These are phyloP conservation scores for Uria lomvia DNA, from an alignment of 2,113 vertebrate genomes.

Conservation along the genomic window DNA sequence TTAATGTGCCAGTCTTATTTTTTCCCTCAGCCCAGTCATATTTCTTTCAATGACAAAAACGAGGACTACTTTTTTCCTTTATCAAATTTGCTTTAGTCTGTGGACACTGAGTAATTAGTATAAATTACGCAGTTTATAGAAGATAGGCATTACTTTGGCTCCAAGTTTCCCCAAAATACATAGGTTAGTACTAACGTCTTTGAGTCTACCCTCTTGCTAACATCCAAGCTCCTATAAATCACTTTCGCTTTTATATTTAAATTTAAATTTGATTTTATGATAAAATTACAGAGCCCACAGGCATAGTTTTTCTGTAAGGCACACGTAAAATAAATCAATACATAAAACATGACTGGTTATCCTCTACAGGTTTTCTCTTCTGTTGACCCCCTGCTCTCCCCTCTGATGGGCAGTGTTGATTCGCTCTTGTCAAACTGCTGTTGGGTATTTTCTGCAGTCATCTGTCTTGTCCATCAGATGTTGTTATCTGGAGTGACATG, in stretches of 20 bases:
- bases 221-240: neutral
- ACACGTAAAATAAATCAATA: neutral
- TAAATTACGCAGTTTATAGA: neutral
- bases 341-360: neutral
- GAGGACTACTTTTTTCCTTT: neutral
- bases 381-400: neutral
- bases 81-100: neutral
- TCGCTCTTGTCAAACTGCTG: neutral
- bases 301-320: neutral
- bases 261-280: neutral
- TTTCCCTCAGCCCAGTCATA: neutral
- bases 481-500: neutral
- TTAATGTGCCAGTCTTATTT: constrained; percentile 4
- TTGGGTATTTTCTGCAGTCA: neutral
- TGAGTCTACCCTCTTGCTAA: neutral
- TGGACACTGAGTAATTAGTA: neutral
- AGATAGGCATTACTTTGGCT: neutral
- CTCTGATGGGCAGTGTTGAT: neutral
- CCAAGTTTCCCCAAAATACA: neutral
- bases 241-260: neutral
- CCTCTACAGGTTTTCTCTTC: neutral
- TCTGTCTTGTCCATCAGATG: neutral
- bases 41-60: neutral
- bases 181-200: neutral
- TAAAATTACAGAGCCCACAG: neutral